Base-by-base conservation (phyloP, 2,797 vertebrate species). In the Lepidocolaptes lacrymiger region DNA sequence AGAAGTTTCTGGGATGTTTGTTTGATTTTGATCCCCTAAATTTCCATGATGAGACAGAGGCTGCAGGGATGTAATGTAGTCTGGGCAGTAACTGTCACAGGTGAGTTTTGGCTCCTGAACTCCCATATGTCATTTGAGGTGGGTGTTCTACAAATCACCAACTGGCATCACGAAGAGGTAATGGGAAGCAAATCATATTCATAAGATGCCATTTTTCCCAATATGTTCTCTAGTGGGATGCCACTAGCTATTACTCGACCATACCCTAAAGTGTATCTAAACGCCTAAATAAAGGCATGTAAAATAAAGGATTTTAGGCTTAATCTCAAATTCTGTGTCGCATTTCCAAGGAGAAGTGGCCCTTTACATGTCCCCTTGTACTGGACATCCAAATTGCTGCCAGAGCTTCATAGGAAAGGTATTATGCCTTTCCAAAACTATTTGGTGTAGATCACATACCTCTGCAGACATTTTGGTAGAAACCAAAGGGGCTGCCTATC, bases 381-480 rank as follows among this genome's bases (percentile, higher is more conserved):
- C 48, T 88, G 48, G 26, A 30, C 13, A 24, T 69, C 55, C 51
- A 63, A 19, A 69, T 32, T 2, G 2, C 10, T 37, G 43, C 62
- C 54, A 34, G 74, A 87, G 32, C 23, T 88, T 91, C 44, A 28
- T 17, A 41, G 37, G 64, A 73, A 73, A 51, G 20, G 5, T 52
- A 32, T 46, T 49, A 32, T 36, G 37, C 23, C 23, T 75, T 78
- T 85, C 34, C 43, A 37, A n/a, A 62, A 52, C 13, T 76, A 9
- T 73, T 78, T 0, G 0, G 28, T 36, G 7, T 79, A 34, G 36
- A 44, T 69, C 83, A 63, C 0, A 0, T 61, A 74, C 64, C 27
- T 91, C 72, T 85, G 64, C 68, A 87, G 77, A 63, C 5, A 2
- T 75, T 67, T 54, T 59, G 74, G 52, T 91, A 55, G 78, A 75